Percentiles rank a stretch among this genome's conserved stretches.
Evolutionary conservation across 2,888 invertebrate genomes (phyloP).

Genomic region (Drosophila demipolita): DNA sequence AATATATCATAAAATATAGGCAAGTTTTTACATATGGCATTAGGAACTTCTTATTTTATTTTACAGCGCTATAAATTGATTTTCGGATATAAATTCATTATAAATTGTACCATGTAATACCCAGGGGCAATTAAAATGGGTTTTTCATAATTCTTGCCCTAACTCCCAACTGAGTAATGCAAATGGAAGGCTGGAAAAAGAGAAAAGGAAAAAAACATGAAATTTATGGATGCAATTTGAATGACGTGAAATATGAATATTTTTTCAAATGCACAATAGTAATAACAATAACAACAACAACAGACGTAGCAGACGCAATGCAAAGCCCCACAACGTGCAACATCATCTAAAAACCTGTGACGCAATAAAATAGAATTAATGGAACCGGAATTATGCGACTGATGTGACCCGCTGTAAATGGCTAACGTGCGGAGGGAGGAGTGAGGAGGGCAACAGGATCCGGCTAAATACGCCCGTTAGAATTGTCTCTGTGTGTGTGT

Average conservation of each 20-base stretch:
- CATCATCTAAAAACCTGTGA: conserved; percentile 77
- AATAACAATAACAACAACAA: conserved; percentile 17
- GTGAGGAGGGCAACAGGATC: conserved; percentile 16
- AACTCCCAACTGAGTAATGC: conserved; percentile 33
- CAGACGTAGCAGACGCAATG: conserved; percentile 17
- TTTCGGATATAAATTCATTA: conserved; percentile 2
- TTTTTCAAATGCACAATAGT: conserved; percentile 41
- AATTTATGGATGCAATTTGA: conserved; percentile 61
- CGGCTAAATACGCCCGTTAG: conserved; percentile 24
- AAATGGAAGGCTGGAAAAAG: conserved; percentile 12
- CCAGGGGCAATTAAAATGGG: conserved; percentile 10
- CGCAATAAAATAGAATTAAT: conserved; percentile 81
- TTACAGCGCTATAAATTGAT: conserved; percentile 2
- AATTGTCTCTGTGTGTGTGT: conserved; percentile 21
- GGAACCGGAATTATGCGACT: conserved; percentile 77
- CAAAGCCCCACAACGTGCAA: conserved; percentile 45
- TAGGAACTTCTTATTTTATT: background rate
- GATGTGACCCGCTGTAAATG: conserved; percentile 29
- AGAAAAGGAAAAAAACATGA: conserved; percentile 15
- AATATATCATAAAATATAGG: background rate
- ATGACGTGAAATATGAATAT: conserved; percentile 66
- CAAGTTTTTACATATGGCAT: background rate
- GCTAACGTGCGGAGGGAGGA: conserved; percentile 9
- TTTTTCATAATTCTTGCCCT: conserved; percentile 35
- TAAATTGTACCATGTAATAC: background rate